phyloP scores from a whole-genome alignment of 2,113 vertebrate species.

The Neopipo cinnamomea region DNA sequence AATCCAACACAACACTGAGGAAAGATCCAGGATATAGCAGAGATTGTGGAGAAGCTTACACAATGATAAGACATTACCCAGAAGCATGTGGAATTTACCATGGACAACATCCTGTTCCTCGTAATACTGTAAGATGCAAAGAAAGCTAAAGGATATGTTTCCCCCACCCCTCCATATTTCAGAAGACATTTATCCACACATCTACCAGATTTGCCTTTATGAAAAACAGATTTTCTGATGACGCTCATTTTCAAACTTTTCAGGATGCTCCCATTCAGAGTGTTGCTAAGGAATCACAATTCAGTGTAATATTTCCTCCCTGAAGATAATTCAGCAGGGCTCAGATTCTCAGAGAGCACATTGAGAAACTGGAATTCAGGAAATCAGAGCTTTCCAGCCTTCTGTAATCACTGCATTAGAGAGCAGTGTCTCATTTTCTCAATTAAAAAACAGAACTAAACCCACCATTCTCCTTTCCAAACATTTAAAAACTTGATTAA shows the following conservation, averaged over 20 bases:
- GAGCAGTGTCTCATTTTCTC: neutral
- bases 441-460: neutral
- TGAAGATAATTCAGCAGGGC: neutral
- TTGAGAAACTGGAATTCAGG: neutral
- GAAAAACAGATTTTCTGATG: neutral
- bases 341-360: neutral
- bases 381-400: neutral
- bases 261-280: neutral
- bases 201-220: neutral
- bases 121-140: neutral
- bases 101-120: neutral
- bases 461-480: neutral
- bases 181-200: neutral
- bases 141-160: neutral
- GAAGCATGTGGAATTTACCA: neutral
- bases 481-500: neutral
- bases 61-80: neutral
- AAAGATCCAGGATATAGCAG: neutral
- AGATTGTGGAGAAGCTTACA: neutral
- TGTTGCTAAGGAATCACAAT: neutral
- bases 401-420: neutral
- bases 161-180: accelerated
- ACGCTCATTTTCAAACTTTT: neutral
- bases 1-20: neutral
- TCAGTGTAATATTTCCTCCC: neutral